These are phyloP conservation scores for Melanocharis versteri DNA, from an alignment of 2,113 vertebrate genomes.

Conservation along the genomic window DNA sequence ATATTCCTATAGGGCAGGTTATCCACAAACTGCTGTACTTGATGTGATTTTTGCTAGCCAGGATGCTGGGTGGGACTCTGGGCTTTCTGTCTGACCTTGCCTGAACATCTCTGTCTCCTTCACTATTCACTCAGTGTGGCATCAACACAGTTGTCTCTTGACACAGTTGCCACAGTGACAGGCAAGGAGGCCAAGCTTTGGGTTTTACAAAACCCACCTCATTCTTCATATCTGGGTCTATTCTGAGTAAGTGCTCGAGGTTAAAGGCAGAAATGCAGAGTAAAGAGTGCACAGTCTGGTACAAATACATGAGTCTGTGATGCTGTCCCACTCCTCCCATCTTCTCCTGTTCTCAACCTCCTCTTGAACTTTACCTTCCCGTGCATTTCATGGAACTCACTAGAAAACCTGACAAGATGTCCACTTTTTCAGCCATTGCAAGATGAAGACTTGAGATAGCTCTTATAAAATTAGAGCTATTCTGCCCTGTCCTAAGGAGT, in stretches of 20 bases:
- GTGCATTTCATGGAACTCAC: not conserved
- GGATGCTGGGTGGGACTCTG: not conserved
- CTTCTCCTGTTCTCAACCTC: not conserved
- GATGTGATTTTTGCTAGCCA: not conserved
- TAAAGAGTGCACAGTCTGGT: not conserved
- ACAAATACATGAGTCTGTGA: rapidly evolving
- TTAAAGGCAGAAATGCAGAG: not conserved
- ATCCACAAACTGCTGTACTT: not conserved
- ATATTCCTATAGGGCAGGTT: not conserved
- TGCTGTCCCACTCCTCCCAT: not conserved
- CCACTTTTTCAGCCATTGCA: not conserved
- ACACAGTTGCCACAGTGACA: not conserved
- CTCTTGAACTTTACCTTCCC: not conserved
- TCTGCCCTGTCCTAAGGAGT: not conserved
- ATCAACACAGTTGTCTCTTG: not conserved
- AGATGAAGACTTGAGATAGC: not conserved
- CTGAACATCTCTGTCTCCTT: not conserved
- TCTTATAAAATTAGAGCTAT: not conserved
- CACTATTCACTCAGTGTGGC: not conserved
- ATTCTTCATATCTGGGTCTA: not conserved
- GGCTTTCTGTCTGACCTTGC: not conserved
- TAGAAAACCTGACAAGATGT: not conserved
- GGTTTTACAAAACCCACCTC: not conserved
- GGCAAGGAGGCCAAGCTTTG: not conserved
- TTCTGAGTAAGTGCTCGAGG: not conserved